phyloP scores from a whole-genome alignment of 2,797 vertebrate species.

The Tokudaia muenninki region DNA sequence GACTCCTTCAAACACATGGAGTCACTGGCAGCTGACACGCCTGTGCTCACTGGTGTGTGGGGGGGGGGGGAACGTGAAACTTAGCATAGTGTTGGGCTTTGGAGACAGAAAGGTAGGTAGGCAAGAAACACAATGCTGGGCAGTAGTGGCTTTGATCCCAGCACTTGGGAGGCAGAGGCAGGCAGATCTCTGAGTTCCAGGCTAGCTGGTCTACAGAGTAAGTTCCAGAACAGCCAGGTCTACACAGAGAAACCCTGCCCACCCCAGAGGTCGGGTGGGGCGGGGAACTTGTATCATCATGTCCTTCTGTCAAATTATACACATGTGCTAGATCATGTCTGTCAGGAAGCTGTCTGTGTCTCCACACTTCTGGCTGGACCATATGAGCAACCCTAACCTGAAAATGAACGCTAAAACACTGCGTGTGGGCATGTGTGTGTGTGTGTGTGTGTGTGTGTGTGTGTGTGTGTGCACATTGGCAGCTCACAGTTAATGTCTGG shows the following conservation, averaged over 20 bases:
- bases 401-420: not conserved
- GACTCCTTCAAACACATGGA: not conserved
- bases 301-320: slow-evolving; percentile 45
- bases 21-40: not conserved
- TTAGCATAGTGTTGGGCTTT: not conserved
- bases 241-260: not conserved
- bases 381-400: not conserved
- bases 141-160: not conserved
- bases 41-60: fast-evolving
- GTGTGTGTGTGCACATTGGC: not conserved
- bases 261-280: no score
- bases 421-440: not conserved
- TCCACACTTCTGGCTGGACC: not conserved
- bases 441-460: no score
- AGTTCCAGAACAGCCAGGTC: not conserved
- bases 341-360: not conserved
- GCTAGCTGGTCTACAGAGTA: not conserved
- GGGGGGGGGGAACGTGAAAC: not conserved
- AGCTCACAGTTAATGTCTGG: not conserved
- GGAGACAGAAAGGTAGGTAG: not conserved
- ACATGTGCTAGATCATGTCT: not conserved
- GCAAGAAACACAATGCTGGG: no score
- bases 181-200: not conserved
- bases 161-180: not conserved
- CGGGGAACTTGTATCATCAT: not conserved